Percentiles rank a stretch among this genome's conserved stretches.
Conservation (phyloP, 2,797 vertebrate genomes). For the Triplophysa yarkandensis region DNA sequence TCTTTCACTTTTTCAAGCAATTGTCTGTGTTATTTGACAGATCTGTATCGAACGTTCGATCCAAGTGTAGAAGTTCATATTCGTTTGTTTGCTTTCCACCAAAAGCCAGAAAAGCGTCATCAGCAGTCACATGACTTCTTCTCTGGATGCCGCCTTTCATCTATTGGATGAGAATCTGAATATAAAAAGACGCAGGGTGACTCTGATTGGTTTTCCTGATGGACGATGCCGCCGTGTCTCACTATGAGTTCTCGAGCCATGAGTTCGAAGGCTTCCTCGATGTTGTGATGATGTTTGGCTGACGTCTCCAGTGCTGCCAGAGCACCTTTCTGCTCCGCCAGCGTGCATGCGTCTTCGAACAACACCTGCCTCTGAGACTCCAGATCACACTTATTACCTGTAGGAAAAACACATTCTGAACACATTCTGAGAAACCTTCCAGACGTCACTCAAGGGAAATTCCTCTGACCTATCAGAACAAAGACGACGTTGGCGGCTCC, state of each 20-base stretch:
- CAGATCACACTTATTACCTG: conserved; percentile 92
- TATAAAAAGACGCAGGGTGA: conserved; percentile 66
- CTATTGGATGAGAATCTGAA: conserved; percentile 78
- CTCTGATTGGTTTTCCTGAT: conserved; percentile 76
- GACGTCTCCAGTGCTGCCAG: conserved; percentile 93
- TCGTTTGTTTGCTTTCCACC: background rate
- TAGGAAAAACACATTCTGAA: background rate
- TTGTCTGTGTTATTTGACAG: background rate
- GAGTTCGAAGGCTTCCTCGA: conserved; percentile 88
- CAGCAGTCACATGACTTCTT: conserved; percentile 83
- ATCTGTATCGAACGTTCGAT: background rate
- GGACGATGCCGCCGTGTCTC: conserved; percentile 78
- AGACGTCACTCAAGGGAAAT: background rate
- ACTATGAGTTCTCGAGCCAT: conserved; percentile 92
- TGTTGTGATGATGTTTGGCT: conserved; percentile 90
- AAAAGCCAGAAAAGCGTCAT: conserved; percentile 42
- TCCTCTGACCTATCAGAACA: conserved; percentile 87
- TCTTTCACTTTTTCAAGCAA: background rate
- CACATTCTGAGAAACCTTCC: background rate
- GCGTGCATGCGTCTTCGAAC: conserved; percentile 91
- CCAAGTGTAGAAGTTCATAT: background rate
- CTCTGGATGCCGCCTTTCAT: conserved; percentile 48
- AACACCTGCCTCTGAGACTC: conserved; percentile 83
- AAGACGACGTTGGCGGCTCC: conserved; percentile 87
- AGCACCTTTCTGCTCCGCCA: conserved; percentile 85